Percentiles rank a stretch among this genome's conserved stretches.
Conservation (phyloP, 2,113 vertebrate species). For the Antennarius striatus region DNA sequence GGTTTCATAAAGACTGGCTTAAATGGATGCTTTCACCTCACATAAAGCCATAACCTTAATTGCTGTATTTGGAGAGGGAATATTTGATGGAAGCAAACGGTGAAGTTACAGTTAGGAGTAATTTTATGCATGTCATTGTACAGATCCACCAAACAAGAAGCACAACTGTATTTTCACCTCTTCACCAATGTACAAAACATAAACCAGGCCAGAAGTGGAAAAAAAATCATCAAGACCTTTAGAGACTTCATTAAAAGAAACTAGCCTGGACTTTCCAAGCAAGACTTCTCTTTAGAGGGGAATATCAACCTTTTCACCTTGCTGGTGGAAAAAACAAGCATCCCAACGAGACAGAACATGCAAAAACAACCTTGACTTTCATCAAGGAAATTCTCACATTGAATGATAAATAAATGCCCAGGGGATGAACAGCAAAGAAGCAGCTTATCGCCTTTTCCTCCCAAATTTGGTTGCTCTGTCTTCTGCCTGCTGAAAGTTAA, state of each 20-base stretch:
- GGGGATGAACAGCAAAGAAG: constrained; percentile 75
- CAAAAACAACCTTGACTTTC: constrained; percentile 84
- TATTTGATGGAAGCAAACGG: constrained; percentile 34
- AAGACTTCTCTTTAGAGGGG: constrained; percentile 70
- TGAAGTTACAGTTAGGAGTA: constrained; percentile 36
- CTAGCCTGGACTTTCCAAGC: constrained; percentile 64
- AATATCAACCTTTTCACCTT: constrained; percentile 80
- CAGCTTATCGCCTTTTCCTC: constrained; percentile 81
- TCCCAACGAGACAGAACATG: constrained; percentile 73
- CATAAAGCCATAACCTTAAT: constrained; percentile 40
- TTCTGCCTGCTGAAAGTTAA: constrained; percentile 73
- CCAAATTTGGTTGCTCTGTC: constrained; percentile 74
- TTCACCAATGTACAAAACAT: constrained; percentile 60
- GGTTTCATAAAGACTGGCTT: constrained; percentile 43
- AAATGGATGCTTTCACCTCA: constrained; percentile 57
- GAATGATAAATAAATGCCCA: constrained; percentile 82
- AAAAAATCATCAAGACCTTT: constrained; percentile 70
- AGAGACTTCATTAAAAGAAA: constrained; percentile 77
- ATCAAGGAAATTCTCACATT: constrained; percentile 83
- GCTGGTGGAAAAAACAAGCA: constrained; percentile 74
- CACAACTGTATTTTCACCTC: constrained; percentile 59
- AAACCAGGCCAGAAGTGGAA: constrained; percentile 64
- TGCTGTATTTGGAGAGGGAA: constrained; percentile 28
- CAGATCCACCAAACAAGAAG: constrained; percentile 26
- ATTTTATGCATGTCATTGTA: constrained; percentile 9